Conservation (phyloP, 2,888 invertebrate species). For the Lymantria dispar region DNA sequence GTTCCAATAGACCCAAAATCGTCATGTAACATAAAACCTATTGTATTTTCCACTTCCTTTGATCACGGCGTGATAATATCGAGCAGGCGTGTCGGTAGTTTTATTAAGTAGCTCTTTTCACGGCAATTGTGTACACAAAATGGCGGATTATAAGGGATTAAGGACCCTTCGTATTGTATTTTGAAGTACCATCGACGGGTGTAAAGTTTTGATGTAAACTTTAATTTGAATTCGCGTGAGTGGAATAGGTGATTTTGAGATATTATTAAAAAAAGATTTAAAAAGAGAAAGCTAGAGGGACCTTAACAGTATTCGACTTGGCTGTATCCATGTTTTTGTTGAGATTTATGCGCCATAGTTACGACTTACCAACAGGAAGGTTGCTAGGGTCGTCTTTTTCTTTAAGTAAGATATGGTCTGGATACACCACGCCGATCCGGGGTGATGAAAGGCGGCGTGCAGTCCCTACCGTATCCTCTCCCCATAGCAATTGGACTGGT, state of each 20-base stretch:
- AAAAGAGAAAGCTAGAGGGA: not conserved
- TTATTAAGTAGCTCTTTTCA: conserved; percentile 72
- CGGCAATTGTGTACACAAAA: conserved; percentile 75
- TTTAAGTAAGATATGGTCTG: no score
- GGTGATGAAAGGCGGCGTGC: no score
- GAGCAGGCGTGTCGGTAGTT: conserved; percentile 42
- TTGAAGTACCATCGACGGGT: conserved; percentile 37
- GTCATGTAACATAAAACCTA: conserved; percentile 62
- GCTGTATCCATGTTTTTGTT: no score
- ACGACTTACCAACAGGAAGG: no score
- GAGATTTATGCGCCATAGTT: no score
- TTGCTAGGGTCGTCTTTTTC: no score
- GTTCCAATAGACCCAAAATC: conserved; percentile 22
- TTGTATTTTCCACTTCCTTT: conserved; percentile 65
- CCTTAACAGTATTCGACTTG: no score
- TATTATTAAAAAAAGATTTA: conserved; percentile 2
- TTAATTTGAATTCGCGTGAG: conserved; percentile 38
- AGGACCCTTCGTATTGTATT: conserved; percentile 51
- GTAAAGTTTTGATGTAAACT: conserved; percentile 33
- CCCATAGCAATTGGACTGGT: no score
- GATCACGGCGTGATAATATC: conserved; percentile 70
- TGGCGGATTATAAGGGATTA: conserved; percentile 65
- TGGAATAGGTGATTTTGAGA: conserved; percentile 27
- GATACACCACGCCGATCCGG: no score
- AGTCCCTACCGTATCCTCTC: no score